A percentile compares a stretch with the other conserved stretches of the same genome.
Conservation (phyloP, 2,797 vertebrate species). For the Scomberomorus guttatus region DNA sequence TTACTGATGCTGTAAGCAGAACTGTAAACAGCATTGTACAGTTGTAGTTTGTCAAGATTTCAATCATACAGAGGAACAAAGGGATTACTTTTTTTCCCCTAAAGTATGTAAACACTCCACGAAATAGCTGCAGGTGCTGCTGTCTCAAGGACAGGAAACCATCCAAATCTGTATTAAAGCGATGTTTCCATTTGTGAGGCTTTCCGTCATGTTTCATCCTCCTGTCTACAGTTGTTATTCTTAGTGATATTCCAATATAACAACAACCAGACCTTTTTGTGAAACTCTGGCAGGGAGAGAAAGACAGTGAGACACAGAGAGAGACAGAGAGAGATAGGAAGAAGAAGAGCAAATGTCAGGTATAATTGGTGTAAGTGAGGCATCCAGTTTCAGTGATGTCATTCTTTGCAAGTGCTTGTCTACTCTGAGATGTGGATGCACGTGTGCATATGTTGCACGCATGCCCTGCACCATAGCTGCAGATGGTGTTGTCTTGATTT, state of each 20-base stretch:
- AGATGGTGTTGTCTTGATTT: not conserved
- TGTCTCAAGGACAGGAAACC: not conserved
- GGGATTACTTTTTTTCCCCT: not conserved
- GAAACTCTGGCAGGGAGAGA: slow-evolving; percentile 11
- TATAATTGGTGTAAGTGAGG: slow-evolving; percentile 79
- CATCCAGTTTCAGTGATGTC: slow-evolving; percentile 83
- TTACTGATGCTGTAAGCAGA: not conserved
- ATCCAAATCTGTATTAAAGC: not conserved
- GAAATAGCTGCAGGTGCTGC: not conserved
- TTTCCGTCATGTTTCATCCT: not conserved
- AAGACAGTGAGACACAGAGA: slow-evolving; percentile 7
- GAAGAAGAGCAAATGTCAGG: slow-evolving; percentile 55
- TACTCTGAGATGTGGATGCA: slow-evolving; percentile 36
- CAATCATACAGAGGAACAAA: not conserved
- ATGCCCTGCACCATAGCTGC: slow-evolving; percentile 10
- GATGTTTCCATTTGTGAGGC: not conserved
- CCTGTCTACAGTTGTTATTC: not conserved
- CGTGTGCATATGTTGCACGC: slow-evolving; percentile 16
- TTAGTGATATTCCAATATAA: not conserved
- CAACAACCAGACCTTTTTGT: slow-evolving; percentile 16
- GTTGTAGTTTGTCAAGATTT: not conserved
- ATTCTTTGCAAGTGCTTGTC: slow-evolving; percentile 59
- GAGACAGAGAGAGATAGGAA: slow-evolving; percentile 44
- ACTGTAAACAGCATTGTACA: not conserved
- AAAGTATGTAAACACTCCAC: not conserved